Evolutionary conservation across 2,797 vertebrate species (phyloP), one percentile per base, ranked within the genome.

Genomic region (Sebastes alutus): DNA sequence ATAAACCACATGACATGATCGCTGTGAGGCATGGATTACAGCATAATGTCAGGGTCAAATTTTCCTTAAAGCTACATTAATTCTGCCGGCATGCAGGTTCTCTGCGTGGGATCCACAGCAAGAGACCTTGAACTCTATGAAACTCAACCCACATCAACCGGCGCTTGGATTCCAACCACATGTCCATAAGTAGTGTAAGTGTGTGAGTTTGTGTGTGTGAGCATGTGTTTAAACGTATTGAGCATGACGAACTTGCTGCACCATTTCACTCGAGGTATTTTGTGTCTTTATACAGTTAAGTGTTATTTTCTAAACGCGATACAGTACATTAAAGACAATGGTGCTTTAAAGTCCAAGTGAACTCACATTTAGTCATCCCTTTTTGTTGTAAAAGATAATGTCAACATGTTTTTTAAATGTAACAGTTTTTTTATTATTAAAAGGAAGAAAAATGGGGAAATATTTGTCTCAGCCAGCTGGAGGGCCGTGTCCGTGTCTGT

Each of bases 221-320:
- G 23, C 62, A 54, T 71, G 25, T 72, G 32, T 81, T 42, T 85
- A 70, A 85, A 61, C 22, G 35, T 83, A 68, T 25, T 66, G 78
- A 91, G 87, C 86, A 76, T 83, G 80, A 86, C 67, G 86, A 89
- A 89, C 66, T 73, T 77, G 30, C 71, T 78, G 76, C 85, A 76
- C 59, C 70, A 88, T 91, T 94, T 90, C 65, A 83, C 81, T 62
- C 30, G 18, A 64, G 87, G 74, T 84, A 93, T 90, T 66, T 62
- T 58, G 3, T 67, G 13, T 29, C 16, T 75, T 68, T 75, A 25
- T 68, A 59, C 11, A 27, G 18, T 9, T 49, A 78, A 52, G 49
- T 73, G 27, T 63, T 77, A 30, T 72, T 82, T 81, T 81, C 25
- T 35, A 68, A 82, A 72, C 66, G 58, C 56, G 61, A 80, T 25